These are phyloP conservation scores for Athalia circularis DNA, from an alignment of 2,888 invertebrate species.

Conservation along the genomic window DNA sequence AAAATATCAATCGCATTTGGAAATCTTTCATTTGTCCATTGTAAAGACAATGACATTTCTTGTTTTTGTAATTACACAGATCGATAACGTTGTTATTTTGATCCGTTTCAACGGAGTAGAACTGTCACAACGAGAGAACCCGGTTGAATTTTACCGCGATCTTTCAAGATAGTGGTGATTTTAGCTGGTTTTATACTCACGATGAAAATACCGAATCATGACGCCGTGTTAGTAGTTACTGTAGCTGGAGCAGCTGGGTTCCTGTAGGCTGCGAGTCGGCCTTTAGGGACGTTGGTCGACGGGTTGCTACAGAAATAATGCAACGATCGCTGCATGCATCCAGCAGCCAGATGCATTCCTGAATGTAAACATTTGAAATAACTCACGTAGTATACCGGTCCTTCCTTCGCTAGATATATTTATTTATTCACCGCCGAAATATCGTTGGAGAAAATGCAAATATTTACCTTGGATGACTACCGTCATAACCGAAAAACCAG, in stretches of 20 bases:
- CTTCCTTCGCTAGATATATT: neutral
- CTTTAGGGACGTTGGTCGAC: slow-evolving; percentile 31
- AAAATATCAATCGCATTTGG: neutral
- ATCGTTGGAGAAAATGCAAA: slow-evolving; percentile 33
- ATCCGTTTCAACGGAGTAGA: neutral
- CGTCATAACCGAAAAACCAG: slow-evolving; percentile 4
- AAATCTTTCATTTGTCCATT: neutral
- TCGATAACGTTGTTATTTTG: neutral
- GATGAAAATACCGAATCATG: slow-evolving; percentile 23
- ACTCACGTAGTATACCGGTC: slow-evolving; percentile 10
- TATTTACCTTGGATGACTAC: slow-evolving; percentile 13
- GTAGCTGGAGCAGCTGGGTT: slow-evolving; percentile 35
- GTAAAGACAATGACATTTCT: neutral
- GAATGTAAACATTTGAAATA: slow-evolving; percentile 43
- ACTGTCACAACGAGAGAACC: neutral
- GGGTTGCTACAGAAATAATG: slow-evolving; percentile 41
- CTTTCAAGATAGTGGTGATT: neutral
- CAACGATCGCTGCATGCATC: slow-evolving; percentile 2
- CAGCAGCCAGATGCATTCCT: slow-evolving; percentile 43
- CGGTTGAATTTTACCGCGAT: neutral
- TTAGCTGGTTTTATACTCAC: slow-evolving; percentile 6
- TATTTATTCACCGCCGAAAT: slow-evolving; percentile 35
- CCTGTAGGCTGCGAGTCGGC: slow-evolving; percentile 28
- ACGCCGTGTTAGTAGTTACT: slow-evolving; percentile 6
- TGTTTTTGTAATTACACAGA: neutral